Evolutionary conservation across 2,888 invertebrate genomes (phyloP).

Genomic region (Eupithecia inturbata): DNA sequence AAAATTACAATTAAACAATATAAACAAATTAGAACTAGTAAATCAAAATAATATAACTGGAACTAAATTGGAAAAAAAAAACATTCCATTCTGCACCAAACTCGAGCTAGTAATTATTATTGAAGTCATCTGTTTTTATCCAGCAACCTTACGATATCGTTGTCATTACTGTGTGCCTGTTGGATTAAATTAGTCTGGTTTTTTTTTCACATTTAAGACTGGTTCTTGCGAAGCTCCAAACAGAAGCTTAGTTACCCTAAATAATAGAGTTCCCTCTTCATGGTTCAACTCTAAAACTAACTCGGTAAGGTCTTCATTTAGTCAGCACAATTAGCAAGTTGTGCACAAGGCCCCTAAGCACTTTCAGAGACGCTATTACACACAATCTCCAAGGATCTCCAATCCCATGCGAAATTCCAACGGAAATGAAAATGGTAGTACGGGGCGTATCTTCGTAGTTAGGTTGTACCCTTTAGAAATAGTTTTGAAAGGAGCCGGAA

Average conservation of each 20-base stretch:
- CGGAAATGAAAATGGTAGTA: constrained; percentile 61
- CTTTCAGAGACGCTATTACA: constrained; percentile 42
- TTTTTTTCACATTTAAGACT: background rate
- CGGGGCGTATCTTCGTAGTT: constrained; percentile 62
- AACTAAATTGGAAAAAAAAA: background rate
- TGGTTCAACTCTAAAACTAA: constrained; percentile 1
- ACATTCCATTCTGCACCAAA: background rate
- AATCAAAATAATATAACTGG: too few species aligned
- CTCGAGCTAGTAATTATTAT: background rate
- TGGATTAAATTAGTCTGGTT: background rate
- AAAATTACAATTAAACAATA: too few species aligned
- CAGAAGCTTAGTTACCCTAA: background rate
- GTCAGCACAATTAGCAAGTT: constrained; percentile 12
- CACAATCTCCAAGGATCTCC: constrained; percentile 51
- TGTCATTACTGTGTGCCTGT: background rate
- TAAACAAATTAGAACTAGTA: too few species aligned
- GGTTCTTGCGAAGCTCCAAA: background rate
- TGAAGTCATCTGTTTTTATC: background rate
- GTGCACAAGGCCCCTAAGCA: constrained; percentile 27
- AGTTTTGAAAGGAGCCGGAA: constrained; percentile 73
- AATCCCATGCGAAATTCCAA: constrained; percentile 57
- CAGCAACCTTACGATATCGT: background rate
- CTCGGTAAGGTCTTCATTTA: constrained; percentile 4
- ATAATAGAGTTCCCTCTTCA: background rate
- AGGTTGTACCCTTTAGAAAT: constrained; percentile 68